phyloP scores from a whole-genome alignment of 2,888 invertebrate species.

The Escarpia spicata region DNA sequence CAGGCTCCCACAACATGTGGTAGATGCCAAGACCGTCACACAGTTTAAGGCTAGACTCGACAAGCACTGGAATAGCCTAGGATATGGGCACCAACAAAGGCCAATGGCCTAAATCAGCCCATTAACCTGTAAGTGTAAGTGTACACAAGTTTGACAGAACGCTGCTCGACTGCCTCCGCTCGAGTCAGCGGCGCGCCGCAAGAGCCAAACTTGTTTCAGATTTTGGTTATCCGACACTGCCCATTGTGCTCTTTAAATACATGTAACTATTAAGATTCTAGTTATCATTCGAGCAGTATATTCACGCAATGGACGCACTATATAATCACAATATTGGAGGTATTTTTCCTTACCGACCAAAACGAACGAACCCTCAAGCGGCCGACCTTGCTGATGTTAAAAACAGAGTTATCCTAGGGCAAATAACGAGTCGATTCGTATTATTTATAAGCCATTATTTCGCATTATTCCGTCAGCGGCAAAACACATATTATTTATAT shows the following conservation, averaged over 20 bases:
- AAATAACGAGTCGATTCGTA: conserved; percentile 1
- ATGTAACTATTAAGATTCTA: background rate
- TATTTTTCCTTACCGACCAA: background rate
- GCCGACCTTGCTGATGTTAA: conserved; percentile 6
- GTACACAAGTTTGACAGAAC: too few species aligned
- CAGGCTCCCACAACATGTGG: too few species aligned
- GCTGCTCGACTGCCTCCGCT: too few species aligned
- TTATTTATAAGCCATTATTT: background rate
- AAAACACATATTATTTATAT: background rate
- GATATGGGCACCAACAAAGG: too few species aligned
- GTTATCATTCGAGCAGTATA: background rate
- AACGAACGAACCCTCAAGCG: background rate
- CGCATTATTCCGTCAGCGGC: background rate
- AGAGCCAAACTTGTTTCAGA: too few species aligned
- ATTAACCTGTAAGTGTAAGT: too few species aligned
- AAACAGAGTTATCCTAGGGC: background rate
- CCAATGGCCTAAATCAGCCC: too few species aligned
- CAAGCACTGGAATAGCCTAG: too few species aligned
- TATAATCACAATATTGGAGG: background rate
- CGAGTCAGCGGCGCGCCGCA: too few species aligned
- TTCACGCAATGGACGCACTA: background rate
- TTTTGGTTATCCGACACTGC: background rate
- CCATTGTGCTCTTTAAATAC: background rate
- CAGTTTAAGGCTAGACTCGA: too few species aligned
- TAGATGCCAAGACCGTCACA: too few species aligned